Evolutionary conservation across 2,113 vertebrate genomes (phyloP).

Genomic region (Alosa alosa): DNA sequence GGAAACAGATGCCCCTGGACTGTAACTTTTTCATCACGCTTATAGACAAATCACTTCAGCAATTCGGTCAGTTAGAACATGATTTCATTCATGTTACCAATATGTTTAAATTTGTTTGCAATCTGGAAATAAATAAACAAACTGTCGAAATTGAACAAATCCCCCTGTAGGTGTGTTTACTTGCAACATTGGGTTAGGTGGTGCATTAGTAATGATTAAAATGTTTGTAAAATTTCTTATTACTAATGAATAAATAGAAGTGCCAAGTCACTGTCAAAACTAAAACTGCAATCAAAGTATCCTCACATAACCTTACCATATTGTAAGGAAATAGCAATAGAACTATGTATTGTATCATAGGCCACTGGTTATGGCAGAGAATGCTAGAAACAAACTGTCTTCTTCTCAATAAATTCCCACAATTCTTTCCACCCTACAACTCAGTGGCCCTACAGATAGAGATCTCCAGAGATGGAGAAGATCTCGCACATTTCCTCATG

Average conservation of each 20-base stretch:
- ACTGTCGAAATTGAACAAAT: background rate
- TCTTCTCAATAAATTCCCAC: background rate
- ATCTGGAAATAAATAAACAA: background rate
- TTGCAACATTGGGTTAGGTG: background rate
- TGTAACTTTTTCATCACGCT: background rate
- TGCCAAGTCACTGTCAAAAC: background rate
- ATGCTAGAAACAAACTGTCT: background rate
- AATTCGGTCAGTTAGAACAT: background rate
- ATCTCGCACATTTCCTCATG: background rate
- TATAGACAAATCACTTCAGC: background rate
- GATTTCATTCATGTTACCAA: background rate
- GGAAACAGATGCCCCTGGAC: background rate
- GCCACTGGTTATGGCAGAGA: background rate
- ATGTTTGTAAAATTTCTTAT: background rate
- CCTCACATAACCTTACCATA: background rate
- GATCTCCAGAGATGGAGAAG: background rate
- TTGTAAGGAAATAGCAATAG: background rate
- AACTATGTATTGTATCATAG: background rate
- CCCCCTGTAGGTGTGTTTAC: background rate
- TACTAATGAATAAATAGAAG: background rate
- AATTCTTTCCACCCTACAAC: background rate
- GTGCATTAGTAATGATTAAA: background rate
- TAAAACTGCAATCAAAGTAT: background rate
- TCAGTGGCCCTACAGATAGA: background rate
- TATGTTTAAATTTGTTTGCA: background rate